phyloP scores from a whole-genome alignment of 2,888 invertebrate genomes.

The Teleiodes luculella region DNA sequence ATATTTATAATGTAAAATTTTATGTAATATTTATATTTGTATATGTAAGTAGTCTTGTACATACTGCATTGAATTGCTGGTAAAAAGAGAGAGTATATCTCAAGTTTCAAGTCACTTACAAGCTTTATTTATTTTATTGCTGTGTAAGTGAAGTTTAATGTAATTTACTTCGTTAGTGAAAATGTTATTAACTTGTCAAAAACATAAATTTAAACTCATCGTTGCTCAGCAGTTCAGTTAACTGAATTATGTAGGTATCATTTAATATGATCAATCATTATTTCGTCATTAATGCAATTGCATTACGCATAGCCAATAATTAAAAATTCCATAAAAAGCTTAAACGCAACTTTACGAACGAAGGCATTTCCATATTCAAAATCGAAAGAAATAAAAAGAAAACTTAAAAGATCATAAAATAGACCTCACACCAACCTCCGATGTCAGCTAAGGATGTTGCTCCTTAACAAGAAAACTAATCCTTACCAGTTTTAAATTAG shows the following conservation, averaged over 20 bases:
- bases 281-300: too few species aligned
- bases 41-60: too few species aligned
- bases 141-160: background rate
- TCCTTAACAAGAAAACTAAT: constrained; percentile 23
- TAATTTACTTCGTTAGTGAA: background rate
- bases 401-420: constrained; percentile 32
- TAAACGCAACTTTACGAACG: constrained; percentile 29
- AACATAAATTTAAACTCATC: background rate
- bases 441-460: constrained; percentile 33
- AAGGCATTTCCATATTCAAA: constrained; percentile 10
- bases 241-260: too few species aligned
- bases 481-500: constrained; percentile 20
- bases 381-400: constrained; percentile 19
- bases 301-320: too few species aligned
- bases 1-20: too few species aligned
- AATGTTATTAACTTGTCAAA: background rate
- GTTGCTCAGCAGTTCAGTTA: too few species aligned
- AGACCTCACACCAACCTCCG: constrained; percentile 61
- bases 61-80: too few species aligned
- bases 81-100: too few species aligned
- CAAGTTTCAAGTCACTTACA: too few species aligned
- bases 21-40: too few species aligned
- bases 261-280: too few species aligned
- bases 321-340: background rate
- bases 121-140: background rate